These are phyloP conservation scores for Drosophila ercepeae DNA, from an alignment of 1,140 invertebrate species.

Conservation along the genomic window DNA sequence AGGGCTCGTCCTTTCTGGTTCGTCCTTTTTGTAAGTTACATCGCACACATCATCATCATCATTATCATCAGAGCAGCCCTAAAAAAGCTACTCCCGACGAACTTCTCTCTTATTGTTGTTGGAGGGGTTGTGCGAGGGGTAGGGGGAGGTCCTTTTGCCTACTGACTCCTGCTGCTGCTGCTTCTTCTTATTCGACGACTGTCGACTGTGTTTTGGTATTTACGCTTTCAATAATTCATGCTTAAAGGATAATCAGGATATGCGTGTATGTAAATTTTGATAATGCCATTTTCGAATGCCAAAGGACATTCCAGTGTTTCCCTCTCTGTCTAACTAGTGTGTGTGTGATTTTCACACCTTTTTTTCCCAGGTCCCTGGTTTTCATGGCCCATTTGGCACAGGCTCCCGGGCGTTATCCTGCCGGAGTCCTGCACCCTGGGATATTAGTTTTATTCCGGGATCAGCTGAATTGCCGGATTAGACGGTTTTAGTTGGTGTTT, in stretches of 20 bases:
- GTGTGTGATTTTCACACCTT: constrained; percentile 48
- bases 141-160: background rate
- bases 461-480: constrained; percentile 39
- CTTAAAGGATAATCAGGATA: constrained; percentile 81
- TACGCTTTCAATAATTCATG: constrained; percentile 82
- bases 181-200: constrained; percentile 9
- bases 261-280: constrained; percentile 80
- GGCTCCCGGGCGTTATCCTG: background rate
- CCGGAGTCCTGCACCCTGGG: constrained; percentile 4
- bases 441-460: constrained; percentile 47
- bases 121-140: background rate
- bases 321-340: too few species aligned
- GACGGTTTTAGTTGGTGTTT: constrained; percentile 10
- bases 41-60: constrained; percentile 28
- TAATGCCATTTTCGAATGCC: constrained; percentile 72
- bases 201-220: constrained; percentile 67
- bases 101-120: constrained; percentile 46
- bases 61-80: constrained; percentile 49
- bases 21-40: constrained; percentile 13
- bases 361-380: constrained; percentile 6
- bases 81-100: constrained; percentile 54
- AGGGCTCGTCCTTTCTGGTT: background rate
- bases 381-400: constrained; percentile 32
- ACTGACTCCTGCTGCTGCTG: background rate
- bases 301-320: constrained; percentile 43